Percentiles rank a stretch among this genome's conserved stretches.
phyloP scores from a whole-genome alignment of 2,797 vertebrate genomes.

The Gouania willdenowi region DNA sequence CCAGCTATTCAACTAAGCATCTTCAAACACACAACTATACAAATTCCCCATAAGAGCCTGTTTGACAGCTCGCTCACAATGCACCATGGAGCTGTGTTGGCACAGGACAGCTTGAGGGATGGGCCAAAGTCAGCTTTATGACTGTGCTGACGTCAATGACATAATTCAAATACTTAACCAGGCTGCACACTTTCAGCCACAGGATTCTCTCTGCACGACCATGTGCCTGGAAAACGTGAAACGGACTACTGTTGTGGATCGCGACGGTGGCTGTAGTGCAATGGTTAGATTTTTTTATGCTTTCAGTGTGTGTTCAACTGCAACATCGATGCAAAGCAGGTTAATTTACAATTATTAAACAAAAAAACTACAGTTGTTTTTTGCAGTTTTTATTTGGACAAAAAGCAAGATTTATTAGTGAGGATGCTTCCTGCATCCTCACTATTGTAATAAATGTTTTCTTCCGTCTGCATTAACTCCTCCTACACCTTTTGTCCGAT shows the following conservation, averaged over 20 bases:
- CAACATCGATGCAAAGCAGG: too few relatives aligned
- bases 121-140: constrained; percentile 91
- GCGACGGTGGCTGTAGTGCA: constrained; percentile 14
- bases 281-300: too few relatives aligned
- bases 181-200: constrained; percentile 86
- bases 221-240: constrained; percentile 57
- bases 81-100: constrained; percentile 83
- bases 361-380: too few relatives aligned
- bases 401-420: too few relatives aligned
- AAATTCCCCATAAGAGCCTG: constrained; percentile 62
- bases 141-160: constrained; percentile 99
- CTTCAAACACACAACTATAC: constrained; percentile 37
- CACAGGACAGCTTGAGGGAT: constrained; percentile 79
- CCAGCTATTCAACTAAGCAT: constrained; percentile 54
- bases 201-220: constrained; percentile 62
- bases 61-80: constrained; percentile 82
- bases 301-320: too few relatives aligned
- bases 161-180: constrained; percentile 99
- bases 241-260: constrained; percentile 46
- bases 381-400: too few relatives aligned
- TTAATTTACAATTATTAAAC: too few relatives aligned
- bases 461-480: too few relatives aligned
- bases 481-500: too few relatives aligned
- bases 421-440: too few relatives aligned
- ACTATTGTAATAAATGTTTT: too few relatives aligned